These are phyloP conservation scores for Dendrocincla fuliginosa DNA, from an alignment of 2,797 vertebrate genomes.

Conservation along the genomic window DNA sequence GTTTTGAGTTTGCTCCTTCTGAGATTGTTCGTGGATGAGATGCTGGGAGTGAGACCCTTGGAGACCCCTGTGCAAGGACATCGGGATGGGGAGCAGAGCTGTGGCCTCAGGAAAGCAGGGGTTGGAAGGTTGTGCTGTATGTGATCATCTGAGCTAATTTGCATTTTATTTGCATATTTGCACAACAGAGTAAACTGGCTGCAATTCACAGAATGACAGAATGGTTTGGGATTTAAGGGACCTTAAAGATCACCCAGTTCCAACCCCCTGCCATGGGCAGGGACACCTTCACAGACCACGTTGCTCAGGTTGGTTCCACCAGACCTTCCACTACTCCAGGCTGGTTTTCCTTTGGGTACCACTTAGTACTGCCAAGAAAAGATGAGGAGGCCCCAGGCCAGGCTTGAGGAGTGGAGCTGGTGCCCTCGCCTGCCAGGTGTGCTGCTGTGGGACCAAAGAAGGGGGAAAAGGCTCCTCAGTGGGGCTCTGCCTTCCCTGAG, in stretches of 20 bases:
- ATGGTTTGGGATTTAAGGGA: background rate
- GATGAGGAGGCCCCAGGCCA: background rate
- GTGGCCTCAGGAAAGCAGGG: background rate
- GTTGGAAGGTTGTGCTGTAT: background rate
- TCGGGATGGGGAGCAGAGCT: background rate
- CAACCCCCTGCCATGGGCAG: fast-evolving
- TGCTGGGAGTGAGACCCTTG: background rate
- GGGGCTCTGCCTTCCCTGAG: background rate
- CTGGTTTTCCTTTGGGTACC: background rate
- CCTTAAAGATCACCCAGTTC: background rate
- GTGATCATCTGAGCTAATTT: background rate
- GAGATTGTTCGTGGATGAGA: fast-evolving
- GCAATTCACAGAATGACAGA: background rate
- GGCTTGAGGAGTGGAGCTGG: background rate
- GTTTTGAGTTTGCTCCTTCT: background rate
- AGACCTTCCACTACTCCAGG: background rate
- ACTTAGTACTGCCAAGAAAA: background rate
- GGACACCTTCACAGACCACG: background rate
- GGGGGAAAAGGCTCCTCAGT: background rate
- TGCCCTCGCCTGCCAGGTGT: background rate
- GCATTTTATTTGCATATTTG: background rate
- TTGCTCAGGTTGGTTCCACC: background rate
- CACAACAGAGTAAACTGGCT: background rate
- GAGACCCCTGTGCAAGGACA: fast-evolving
- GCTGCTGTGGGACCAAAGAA: background rate